phyloP scores from a whole-genome alignment of 1,140 invertebrate species.

The Chlorops oryzae region DNA sequence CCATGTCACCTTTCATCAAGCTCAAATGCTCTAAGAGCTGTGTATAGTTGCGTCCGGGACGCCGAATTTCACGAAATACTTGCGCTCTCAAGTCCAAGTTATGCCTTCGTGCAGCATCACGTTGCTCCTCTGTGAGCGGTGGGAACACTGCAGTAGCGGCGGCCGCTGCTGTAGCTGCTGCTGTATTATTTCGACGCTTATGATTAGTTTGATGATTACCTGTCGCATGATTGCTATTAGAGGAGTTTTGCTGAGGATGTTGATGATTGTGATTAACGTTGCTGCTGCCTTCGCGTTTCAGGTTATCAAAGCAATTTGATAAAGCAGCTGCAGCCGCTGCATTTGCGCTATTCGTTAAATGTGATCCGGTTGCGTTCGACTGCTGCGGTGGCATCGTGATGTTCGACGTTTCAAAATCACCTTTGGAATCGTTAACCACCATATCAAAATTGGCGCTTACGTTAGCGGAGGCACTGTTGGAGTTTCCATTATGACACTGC shows the following conservation, averaged over 20 bases:
- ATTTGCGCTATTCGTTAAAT: too few species aligned
- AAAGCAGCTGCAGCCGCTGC: not conserved
- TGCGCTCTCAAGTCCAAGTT: conserved; percentile 49
- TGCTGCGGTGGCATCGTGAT: conserved; percentile 17
- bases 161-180: not conserved
- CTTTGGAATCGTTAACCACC: too few species aligned
- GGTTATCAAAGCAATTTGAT: conserved; percentile 28
- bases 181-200: too few species aligned
- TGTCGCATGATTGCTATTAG: not conserved
- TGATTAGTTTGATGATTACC: too few species aligned
- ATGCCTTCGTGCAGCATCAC: conserved; percentile 47
- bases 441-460: too few species aligned
- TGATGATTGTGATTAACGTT: not conserved
- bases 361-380: not conserved
- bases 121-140: conserved; percentile 38
- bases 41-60: conserved; percentile 58
- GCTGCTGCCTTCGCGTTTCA: conserved; percentile 23
- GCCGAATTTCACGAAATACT: conserved; percentile 54
- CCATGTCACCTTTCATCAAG: conserved; percentile 63
- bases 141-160: not conserved
- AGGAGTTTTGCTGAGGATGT: not conserved
- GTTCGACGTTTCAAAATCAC: too few species aligned
- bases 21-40: conserved; percentile 65
- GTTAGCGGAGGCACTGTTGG: conserved; percentile 14
- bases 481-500: conserved; percentile 32